Conservation (phyloP, 2,113 vertebrate species). For the Brevimyrus niger region DNA sequence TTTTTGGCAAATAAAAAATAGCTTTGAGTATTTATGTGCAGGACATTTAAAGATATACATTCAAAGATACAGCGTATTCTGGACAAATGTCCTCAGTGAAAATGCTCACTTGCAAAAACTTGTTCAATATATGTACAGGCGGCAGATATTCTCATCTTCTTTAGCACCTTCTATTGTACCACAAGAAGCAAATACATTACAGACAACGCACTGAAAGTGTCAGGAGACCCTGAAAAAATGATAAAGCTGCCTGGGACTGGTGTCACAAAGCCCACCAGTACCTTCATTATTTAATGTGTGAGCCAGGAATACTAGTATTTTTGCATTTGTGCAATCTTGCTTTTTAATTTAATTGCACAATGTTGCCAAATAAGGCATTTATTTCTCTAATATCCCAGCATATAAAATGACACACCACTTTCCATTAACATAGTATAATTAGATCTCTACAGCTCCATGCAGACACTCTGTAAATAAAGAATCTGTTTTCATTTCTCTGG, state of each 20-base stretch:
- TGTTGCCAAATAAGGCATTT: not conserved
- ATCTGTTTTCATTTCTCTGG: not conserved
- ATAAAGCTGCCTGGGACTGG: not conserved
- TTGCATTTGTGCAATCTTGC: constrained; percentile 6
- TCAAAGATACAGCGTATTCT: constrained; percentile 34
- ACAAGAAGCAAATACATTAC: constrained; percentile 7
- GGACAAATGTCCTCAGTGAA: constrained; percentile 2
- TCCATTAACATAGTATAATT: not conserved
- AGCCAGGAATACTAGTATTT: not conserved
- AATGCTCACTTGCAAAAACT: constrained; percentile 14
- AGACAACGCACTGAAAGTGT: not conserved
- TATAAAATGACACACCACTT: not conserved
- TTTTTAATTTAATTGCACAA: not conserved
- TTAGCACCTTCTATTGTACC: constrained; percentile 7
- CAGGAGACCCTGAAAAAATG: not conserved
- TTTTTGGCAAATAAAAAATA: constrained; percentile 57
- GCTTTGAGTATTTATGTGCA: constrained; percentile 53
- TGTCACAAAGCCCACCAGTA: not conserved
- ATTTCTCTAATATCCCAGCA: not conserved
- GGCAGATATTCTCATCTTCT: not conserved
- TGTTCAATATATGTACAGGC: not conserved
- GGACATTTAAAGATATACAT: constrained; percentile 56
- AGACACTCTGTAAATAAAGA: constrained; percentile 19
- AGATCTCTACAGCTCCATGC: constrained; percentile 23
- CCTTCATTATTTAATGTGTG: not conserved